phyloP scores from a whole-genome alignment of 2,113 vertebrate species.

The Eidolon helvum region DNA sequence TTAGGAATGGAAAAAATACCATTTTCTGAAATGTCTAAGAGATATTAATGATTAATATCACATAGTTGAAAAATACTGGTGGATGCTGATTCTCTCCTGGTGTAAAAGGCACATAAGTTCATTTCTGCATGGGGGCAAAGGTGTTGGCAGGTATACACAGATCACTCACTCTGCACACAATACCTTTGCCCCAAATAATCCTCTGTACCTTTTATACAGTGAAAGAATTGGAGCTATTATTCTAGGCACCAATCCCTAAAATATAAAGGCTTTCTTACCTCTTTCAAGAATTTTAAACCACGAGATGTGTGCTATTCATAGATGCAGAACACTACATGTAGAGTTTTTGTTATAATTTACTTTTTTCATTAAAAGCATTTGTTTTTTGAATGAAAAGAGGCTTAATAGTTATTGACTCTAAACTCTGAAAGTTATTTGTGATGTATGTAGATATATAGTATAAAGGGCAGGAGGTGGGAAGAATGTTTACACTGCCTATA shows the following conservation, averaged over 20 bases:
- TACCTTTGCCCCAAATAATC: not conserved
- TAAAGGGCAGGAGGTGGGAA: not conserved
- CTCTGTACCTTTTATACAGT: not conserved
- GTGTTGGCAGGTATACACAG: not conserved
- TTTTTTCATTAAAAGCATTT: not conserved
- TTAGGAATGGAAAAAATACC: not conserved
- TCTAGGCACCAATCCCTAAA: not conserved
- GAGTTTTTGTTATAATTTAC: conserved; percentile 33
- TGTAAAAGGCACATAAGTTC: not conserved
- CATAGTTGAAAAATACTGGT: not conserved
- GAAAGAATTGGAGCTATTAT: not conserved
- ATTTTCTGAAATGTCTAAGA: not conserved
- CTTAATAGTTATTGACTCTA: not conserved
- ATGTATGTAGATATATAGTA: not conserved
- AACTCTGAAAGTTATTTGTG: not conserved
- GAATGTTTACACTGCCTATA: not conserved
- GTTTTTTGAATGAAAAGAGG: not conserved
- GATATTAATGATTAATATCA: not conserved
- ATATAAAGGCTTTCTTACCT: not conserved
- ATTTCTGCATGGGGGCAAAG: not conserved
- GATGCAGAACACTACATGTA: not conserved
- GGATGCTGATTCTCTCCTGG: not conserved
- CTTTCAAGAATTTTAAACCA: not conserved
- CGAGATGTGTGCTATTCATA: not conserved
- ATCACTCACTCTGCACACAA: not conserved